A percentile compares a stretch with the other conserved stretches of the same genome.
Conservation (phyloP, 2,113 vertebrate species). For the Albula glossodonta region DNA sequence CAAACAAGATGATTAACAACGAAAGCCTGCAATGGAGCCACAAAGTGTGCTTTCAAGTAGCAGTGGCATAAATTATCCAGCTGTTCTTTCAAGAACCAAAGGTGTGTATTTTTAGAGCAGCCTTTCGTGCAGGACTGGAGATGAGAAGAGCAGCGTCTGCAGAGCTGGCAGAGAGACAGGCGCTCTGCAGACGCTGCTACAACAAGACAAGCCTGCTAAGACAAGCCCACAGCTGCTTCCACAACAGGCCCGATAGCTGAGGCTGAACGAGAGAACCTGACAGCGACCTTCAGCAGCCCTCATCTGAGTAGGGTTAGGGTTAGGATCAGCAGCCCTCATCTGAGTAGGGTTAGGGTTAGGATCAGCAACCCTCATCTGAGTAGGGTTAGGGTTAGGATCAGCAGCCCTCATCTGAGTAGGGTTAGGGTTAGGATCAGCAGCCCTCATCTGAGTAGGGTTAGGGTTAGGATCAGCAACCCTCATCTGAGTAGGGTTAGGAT, state of each 20-base stretch:
- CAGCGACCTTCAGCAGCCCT: too few relatives aligned
- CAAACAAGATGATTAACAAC: constrained; percentile 25
- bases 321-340: too few relatives aligned
- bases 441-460: too few relatives aligned
- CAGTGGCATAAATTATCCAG: constrained; percentile 72
- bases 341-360: too few relatives aligned
- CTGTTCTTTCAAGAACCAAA: constrained; percentile 66
- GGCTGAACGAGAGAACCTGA: not conserved
- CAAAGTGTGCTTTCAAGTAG: constrained; percentile 68
- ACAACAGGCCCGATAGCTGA: not conserved
- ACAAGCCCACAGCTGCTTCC: not conserved
- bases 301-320: too few relatives aligned
- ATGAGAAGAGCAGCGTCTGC: constrained; percentile 42
- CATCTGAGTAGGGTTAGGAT: too few relatives aligned
- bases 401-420: too few relatives aligned
- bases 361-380: too few relatives aligned
- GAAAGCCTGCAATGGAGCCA: not conserved
- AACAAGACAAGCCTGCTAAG: not conserved
- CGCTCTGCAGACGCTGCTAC: too few relatives aligned
- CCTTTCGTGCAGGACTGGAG: constrained; percentile 69
- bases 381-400: too few relatives aligned
- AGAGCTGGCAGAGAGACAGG: not conserved
- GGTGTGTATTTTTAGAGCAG: constrained; percentile 70
- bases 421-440: too few relatives aligned
- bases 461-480: too few relatives aligned